Evolutionary conservation across 2,113 vertebrate species (phyloP), one percentile per base, ranked within the genome.

Genomic region (Galemys pyrenaicus): DNA sequence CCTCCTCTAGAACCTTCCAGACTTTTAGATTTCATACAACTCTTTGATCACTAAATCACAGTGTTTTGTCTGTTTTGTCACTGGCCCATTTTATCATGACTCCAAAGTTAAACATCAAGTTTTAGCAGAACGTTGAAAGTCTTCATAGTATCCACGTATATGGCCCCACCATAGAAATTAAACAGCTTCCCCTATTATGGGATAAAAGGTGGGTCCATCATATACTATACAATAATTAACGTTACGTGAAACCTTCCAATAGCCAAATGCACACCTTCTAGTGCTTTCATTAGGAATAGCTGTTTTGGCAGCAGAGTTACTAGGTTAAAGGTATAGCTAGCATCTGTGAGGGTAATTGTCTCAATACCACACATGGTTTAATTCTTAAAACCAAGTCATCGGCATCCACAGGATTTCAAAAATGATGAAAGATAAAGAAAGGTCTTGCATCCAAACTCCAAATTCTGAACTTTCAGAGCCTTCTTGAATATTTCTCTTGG

Each of bases 171-270:
- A 3, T n/a, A n/a, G 10, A 56, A 58, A 35, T 17, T 22, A 32
- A 58, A 35, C 10, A 71, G 28, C 37, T 12, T 30, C 26, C 1
- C 51, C 54, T 44, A 8, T 28, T 82, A 41, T 1, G 9, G 5
- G 44, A 44, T 9, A 44, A 6, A 44, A 44, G 44, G 44, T 44
- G 44, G 44, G 3, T 82, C 35, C 2, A 12, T 9, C n/a, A 62
- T n/a, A 13, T 6, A 58, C 54, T 44, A 1, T 0, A 2, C 37
- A 30, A n/a, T 20, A 1, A 28, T 54, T 1, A 11, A 22, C 1
- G 1, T 11, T 49, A 32, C 44, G 5, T 24, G 9, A 13, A n/a
- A 37, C 56, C 30, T 49, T 30, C 44, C 44, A 44, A 9, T 44
- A 22, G 6, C 28, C 1, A 22, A 37, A 30, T 37, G 26, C 13